A percentile compares a stretch with the other conserved stretches of the same genome.
Evolutionary conservation across 2,797 vertebrate genomes (phyloP).

Genomic region (Megaceryle alcyon): DNA sequence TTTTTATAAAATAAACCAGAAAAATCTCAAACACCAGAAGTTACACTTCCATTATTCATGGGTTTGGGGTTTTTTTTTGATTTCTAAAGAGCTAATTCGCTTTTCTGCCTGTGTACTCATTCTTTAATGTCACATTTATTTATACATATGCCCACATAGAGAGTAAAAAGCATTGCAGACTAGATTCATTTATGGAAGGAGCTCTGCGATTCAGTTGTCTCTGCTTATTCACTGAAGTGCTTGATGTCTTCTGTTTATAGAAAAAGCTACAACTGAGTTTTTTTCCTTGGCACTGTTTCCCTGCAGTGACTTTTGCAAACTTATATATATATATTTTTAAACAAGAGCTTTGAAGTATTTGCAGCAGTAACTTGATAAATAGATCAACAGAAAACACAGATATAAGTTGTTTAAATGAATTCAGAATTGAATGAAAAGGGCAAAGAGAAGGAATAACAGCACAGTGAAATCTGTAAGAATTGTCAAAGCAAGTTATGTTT

Average conservation of each 20-base stretch:
- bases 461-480: not conserved
- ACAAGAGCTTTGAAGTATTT: constrained; percentile 1
- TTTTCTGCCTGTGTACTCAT: constrained; percentile 53
- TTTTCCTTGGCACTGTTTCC: constrained; percentile 32
- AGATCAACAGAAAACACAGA: constrained; percentile 1
- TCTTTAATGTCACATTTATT: constrained; percentile 71
- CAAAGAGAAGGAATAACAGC: not conserved
- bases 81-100: constrained; percentile 47
- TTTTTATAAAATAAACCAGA: not conserved
- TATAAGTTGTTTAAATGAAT: constrained; percentile 5
- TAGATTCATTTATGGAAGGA: constrained; percentile 54
- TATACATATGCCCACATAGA: constrained; percentile 60
- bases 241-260: constrained; percentile 65
- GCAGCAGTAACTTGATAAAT: constrained; percentile 22
- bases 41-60: constrained; percentile 35
- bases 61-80: not conserved
- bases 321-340: not conserved
- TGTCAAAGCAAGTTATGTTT: not conserved
- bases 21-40: not conserved
- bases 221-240: constrained; percentile 35
- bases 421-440: not conserved
- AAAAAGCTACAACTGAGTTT: constrained; percentile 48
- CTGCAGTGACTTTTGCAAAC: constrained; percentile 37
- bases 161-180: constrained; percentile 27
- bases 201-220: constrained; percentile 48